Percentiles rank a stretch among this genome's conserved stretches.
Conservation (phyloP, 2,888 invertebrate genomes). For the Daptonema setosum region DNA sequence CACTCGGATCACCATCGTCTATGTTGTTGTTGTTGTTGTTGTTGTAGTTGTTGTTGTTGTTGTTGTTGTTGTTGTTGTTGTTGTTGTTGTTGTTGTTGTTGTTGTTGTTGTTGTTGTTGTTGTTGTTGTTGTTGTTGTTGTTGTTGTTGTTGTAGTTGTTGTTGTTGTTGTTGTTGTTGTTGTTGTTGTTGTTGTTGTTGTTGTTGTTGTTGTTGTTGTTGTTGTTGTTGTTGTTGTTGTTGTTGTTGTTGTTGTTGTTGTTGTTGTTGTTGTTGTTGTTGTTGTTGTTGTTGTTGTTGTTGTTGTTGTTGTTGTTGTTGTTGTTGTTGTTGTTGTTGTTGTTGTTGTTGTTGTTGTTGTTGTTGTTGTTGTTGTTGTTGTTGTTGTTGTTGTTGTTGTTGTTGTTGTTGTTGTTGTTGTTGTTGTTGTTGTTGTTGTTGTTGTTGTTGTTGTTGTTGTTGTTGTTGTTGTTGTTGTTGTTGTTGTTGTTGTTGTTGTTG, state of each 20-base stretch:
- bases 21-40: conserved; percentile 3
- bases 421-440: conserved; percentile 4
- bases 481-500: conserved; percentile 4
- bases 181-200: conserved; percentile 4
- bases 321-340: conserved; percentile 4
- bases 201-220: conserved; percentile 4
- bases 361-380: conserved; percentile 4
- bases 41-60: conserved; percentile 3
- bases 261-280: conserved; percentile 4
- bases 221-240: conserved; percentile 4
- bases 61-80: conserved; percentile 4
- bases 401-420: conserved; percentile 4
- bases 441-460: conserved; percentile 4
- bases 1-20: background rate
- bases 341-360: conserved; percentile 4
- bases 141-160: conserved; percentile 3
- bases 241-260: conserved; percentile 4
- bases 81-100: conserved; percentile 4
- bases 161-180: conserved; percentile 4
- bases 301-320: conserved; percentile 4
- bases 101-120: conserved; percentile 4
- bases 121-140: conserved; percentile 4
- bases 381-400: conserved; percentile 4
- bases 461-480: conserved; percentile 4
- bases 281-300: conserved; percentile 4